phyloP scores from a whole-genome alignment of 2,113 vertebrate genomes.

The Prochilodus magdalenae region DNA sequence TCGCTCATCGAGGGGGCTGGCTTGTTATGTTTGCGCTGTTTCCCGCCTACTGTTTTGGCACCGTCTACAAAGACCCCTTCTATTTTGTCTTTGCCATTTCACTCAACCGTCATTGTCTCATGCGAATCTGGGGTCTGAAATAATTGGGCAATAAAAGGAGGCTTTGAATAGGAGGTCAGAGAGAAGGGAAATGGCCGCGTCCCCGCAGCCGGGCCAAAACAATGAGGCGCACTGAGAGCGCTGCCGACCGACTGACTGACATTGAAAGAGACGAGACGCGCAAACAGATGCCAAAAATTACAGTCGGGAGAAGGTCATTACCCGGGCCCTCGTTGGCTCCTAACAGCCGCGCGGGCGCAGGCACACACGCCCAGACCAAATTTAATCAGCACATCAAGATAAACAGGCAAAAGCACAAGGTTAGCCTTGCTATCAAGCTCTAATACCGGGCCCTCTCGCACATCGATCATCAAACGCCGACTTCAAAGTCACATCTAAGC shows the following conservation, averaged over 20 bases:
- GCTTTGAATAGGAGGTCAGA: constrained; percentile 44
- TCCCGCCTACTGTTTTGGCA: constrained; percentile 24
- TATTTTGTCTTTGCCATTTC: constrained; percentile 45
- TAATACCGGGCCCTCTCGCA: background rate
- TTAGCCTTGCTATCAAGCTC: background rate
- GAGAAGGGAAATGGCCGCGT: constrained; percentile 13
- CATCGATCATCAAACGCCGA: background rate
- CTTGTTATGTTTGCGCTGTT: constrained; percentile 5
- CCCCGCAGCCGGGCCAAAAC: constrained; percentile 19
- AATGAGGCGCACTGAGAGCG: constrained; percentile 20
- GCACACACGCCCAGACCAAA: background rate
- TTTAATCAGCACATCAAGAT: constrained; percentile 13
- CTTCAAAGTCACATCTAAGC: constrained; percentile 29
- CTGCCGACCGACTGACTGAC: background rate
- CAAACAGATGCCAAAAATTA: constrained; percentile 35
- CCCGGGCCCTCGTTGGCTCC: constrained; percentile 1
- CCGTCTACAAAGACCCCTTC: background rate
- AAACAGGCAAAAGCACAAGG: constrained; percentile 8
- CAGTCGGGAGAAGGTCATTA: constrained; percentile 24
- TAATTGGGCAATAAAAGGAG: constrained; percentile 40
- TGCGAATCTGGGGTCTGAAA: constrained; percentile 46
- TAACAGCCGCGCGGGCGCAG: background rate
- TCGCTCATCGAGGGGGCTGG: constrained; percentile 10
- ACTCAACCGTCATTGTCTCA: constrained; percentile 39
- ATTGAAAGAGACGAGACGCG: constrained; percentile 16